Percentiles rank a stretch among this genome's conserved stretches.
Conservation (phyloP, 2,888 invertebrate species). For the Ennomos fuscantarius region DNA sequence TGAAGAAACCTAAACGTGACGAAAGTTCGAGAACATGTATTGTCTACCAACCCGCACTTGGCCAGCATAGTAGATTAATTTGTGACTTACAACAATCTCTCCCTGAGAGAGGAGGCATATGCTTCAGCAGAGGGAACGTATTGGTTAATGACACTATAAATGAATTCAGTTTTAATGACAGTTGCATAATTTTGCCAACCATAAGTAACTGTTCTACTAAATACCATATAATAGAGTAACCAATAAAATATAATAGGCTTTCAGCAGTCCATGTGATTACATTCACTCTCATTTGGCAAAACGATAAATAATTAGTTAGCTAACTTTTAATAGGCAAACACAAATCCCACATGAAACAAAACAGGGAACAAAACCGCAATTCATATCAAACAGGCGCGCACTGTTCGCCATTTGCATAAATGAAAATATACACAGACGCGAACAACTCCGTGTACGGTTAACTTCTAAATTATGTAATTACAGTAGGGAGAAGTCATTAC, state of each 20-base stretch:
- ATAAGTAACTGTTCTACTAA: too few relatives aligned
- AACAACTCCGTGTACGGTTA: conserved; percentile 32
- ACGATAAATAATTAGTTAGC: conserved; percentile 16
- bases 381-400: conserved; percentile 34
- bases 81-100: too few relatives aligned
- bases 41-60: too few relatives aligned
- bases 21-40: too few relatives aligned
- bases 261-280: not conserved
- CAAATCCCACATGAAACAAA: conserved; percentile 32
- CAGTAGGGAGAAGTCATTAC: conserved; percentile 33
- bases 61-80: too few relatives aligned
- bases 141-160: conserved; percentile 1
- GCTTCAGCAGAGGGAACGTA: not conserved
- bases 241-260: too few relatives aligned
- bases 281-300: conserved; percentile 2
- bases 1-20: too few relatives aligned
- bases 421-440: conserved; percentile 32
- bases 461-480: conserved; percentile 43
- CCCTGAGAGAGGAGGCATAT: too few relatives aligned
- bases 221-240: too few relatives aligned
- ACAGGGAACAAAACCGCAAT: conserved; percentile 37
- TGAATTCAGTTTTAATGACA: not conserved
- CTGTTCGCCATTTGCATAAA: conserved; percentile 40
- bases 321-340: conserved; percentile 12
- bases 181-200: too few relatives aligned